Base-by-base conservation (phyloP, 2,113 vertebrate species). In the Dissostichus mawsoni region DNA sequence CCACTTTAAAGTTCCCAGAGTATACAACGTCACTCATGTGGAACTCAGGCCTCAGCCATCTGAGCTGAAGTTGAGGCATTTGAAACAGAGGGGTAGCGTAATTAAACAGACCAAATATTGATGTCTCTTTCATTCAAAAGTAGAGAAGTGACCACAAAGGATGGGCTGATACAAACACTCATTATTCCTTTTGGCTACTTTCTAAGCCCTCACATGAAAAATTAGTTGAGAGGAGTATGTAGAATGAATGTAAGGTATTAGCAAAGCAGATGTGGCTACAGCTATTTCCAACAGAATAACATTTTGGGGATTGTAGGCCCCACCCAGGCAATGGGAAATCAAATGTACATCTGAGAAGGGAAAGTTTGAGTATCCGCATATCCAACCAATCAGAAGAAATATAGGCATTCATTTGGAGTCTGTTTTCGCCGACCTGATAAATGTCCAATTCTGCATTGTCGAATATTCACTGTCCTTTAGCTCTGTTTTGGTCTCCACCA, bases 1-100 rank as follows among this genome's bases (percentile, higher is more conserved):
- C 79, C 85, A 80, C 79, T 80, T 78, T 62, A 83, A 83, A 44
- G n/a, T n/a, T 83, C 80, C 85, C 59, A 88, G 82, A 87, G 77
- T 77, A 82, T 57, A 80, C 83, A 82, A 18, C 71, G 53, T 48
- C 61, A 48, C 53, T 83, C 81, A 77, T 69, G 53, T 76, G 85
- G 81, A 73, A 41, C 48, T 76, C 50, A n/a, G 56, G 36, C 55
- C 41, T 13, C 36, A 48, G 62, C 25, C n/a, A n/a, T 13, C 66
- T 3, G 25, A 36, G 66, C 25, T 52, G 72, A 77, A 56, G 57
- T 8, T 41, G 23, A 83, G 45, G 11, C n/a, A 17, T 78, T 84
- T 66, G 5, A 52, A 57, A 77, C 14, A 48, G 53, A n/a, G 47
- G 33, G 17, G 52, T 18, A 64, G 51, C 61, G 56, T 53, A 62